phyloP scores from a whole-genome alignment of 2,113 vertebrate genomes.

The Charina bottae region DNA sequence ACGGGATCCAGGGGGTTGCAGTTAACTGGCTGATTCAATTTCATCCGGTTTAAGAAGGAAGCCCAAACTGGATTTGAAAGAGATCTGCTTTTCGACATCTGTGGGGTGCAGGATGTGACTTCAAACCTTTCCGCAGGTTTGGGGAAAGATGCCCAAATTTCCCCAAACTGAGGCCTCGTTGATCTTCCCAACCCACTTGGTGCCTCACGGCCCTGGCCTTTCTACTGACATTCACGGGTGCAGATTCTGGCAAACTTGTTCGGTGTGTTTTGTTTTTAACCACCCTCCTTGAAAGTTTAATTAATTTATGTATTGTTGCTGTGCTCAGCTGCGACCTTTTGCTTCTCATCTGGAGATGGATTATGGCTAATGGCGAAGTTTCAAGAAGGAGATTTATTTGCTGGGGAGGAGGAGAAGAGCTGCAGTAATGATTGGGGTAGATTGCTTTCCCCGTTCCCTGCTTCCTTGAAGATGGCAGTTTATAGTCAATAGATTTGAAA shows the following conservation, averaged over 20 bases:
- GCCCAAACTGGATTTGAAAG: neutral
- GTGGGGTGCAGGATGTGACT: conserved; percentile 36
- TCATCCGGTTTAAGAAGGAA: conserved; percentile 69
- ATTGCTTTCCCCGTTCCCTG: conserved; percentile 33
- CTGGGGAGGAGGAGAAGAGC: conserved; percentile 52
- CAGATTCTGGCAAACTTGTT: conserved; percentile 62
- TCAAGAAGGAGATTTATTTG: conserved; percentile 81
- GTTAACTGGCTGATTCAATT: conserved; percentile 72
- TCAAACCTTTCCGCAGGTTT: conserved; percentile 45
- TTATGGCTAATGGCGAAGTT: conserved; percentile 81
- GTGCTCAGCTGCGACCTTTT: conserved; percentile 78
- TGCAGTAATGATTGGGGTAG: conserved; percentile 74
- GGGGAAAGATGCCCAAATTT: neutral
- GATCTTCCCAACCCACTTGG: too few species aligned
- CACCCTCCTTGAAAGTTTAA: conserved; percentile 74
- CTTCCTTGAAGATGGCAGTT: conserved; percentile 39
- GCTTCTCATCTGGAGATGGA: conserved; percentile 79
- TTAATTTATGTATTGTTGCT: conserved; percentile 49
- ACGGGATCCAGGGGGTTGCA: conserved; percentile 72
- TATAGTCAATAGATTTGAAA: neutral
- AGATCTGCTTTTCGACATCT: conserved; percentile 36
- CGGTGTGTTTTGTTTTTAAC: conserved; percentile 71
- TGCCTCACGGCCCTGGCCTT: conserved; percentile 51
- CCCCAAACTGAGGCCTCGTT: conserved; percentile 3
- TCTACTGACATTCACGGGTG: conserved; percentile 49